phyloP scores from a whole-genome alignment of 1,140 invertebrate species.

The Drosophila melanica region DNA sequence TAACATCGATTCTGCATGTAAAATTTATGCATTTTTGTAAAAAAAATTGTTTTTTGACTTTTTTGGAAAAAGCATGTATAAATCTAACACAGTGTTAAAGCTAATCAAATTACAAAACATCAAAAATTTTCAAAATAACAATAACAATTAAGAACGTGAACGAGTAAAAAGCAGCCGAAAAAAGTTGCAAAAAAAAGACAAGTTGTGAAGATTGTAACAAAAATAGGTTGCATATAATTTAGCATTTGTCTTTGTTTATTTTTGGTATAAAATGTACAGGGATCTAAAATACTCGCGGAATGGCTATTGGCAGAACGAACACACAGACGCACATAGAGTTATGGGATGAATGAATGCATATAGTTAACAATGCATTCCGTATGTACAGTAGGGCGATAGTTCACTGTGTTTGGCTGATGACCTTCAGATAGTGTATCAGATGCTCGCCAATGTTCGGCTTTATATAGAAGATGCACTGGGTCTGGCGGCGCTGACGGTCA shows the following conservation, averaged over 20 bases:
- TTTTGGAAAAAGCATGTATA: too few relatives aligned
- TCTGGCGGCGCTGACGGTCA: conserved; percentile 45
- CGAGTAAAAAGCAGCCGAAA: too few relatives aligned
- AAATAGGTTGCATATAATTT: background rate
- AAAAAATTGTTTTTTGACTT: too few relatives aligned
- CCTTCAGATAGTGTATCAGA: conserved; percentile 72
- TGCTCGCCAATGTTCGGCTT: conserved; percentile 69
- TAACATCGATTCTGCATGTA: too few relatives aligned
- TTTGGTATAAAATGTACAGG: conserved; percentile 50
- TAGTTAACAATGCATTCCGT: conserved; percentile 28
- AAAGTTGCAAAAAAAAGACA: too few relatives aligned
- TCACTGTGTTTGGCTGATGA: conserved; percentile 55
- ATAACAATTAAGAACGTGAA: too few relatives aligned
- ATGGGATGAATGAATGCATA: conserved; percentile 21
- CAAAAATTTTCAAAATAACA: too few relatives aligned
- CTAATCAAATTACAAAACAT: too few relatives aligned
- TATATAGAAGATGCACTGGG: conserved; percentile 78
- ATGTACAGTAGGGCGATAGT: background rate
- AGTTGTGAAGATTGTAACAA: conserved; percentile 2
- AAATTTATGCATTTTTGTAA: too few relatives aligned
- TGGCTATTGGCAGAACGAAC: conserved; percentile 9
- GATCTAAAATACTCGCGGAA: conserved; percentile 41
- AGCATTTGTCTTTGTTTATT: conserved; percentile 8
- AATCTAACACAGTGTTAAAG: too few relatives aligned
- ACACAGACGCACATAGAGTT: conserved; percentile 27